phyloP scores from a whole-genome alignment of 2,797 vertebrate species.

The Intellagama lesueurii region DNA sequence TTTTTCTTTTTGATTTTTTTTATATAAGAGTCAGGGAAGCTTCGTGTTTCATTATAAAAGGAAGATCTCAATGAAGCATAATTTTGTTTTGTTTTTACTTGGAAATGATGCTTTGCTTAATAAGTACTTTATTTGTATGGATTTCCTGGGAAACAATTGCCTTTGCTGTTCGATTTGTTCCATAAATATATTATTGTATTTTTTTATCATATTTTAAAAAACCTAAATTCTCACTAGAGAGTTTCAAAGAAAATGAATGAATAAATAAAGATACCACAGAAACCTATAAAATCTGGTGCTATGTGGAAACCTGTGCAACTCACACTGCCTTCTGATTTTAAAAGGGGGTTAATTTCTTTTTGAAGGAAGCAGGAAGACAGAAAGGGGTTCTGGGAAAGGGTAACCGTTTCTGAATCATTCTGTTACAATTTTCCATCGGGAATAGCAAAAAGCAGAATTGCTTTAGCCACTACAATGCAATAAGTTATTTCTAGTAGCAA shows the following conservation, averaged over 20 bases:
- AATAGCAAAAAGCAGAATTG: conserved; percentile 40
- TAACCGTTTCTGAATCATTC: neutral
- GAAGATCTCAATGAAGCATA: no score
- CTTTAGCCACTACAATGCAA: neutral
- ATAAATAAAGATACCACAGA: conserved; percentile 35
- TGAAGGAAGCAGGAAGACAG: neutral
- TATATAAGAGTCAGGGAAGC: neutral
- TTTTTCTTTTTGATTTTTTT: neutral
- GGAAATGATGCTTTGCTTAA: neutral
- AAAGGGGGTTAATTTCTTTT: neutral
- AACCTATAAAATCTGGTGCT: conserved; percentile 32
- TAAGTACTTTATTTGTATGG: neutral
- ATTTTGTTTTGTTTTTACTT: neutral
- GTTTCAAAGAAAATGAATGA: neutral
- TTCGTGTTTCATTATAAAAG: no score
- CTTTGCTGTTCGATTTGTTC: neutral
- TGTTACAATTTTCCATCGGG: neutral
- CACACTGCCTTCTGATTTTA: neutral
- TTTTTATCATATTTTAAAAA: no score
- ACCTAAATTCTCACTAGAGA: neutral
- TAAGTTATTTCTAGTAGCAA: conserved; percentile 51
- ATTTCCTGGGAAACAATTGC: neutral
- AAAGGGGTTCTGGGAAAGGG: neutral
- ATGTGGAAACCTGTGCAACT: neutral
- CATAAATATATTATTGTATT: neutral